A percentile compares a stretch with the other conserved stretches of the same genome.
Conservation (phyloP, 2,888 invertebrate species). For the Acrobasis consociella region DNA sequence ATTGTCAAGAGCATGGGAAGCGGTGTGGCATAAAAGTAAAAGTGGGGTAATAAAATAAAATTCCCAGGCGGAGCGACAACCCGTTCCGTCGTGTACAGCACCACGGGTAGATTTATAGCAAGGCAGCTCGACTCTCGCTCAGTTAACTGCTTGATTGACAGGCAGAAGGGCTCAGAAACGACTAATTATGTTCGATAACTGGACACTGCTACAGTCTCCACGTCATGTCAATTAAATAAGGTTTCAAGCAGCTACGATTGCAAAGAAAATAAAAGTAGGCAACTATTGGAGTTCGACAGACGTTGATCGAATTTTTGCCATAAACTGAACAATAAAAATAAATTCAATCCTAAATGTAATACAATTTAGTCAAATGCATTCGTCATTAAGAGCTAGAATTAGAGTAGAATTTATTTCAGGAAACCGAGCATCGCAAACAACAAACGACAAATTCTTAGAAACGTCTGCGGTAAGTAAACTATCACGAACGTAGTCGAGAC, state of each 20-base stretch:
- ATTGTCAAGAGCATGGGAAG: constrained; percentile 33
- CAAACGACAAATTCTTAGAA: constrained; percentile 57
- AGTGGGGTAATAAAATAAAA: constrained; percentile 70
- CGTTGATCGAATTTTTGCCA: too few species aligned
- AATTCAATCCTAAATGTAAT: too few species aligned
- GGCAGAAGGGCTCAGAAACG: constrained; percentile 29
- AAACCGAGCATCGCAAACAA: constrained; percentile 44
- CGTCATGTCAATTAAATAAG: constrained; percentile 7
- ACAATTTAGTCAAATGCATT: too few species aligned
- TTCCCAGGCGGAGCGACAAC: constrained; percentile 50
- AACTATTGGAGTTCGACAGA: too few species aligned
- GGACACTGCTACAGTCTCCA: background rate
- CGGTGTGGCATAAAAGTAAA: constrained; percentile 62
- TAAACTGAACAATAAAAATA: too few species aligned
- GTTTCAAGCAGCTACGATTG: background rate
- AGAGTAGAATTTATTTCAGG: constrained; percentile 27
- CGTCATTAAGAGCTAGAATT: background rate
- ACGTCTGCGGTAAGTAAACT: constrained; percentile 51
- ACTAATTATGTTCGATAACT: constrained; percentile 22
- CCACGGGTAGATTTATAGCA: constrained; percentile 57
- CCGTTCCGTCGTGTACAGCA: constrained; percentile 50
- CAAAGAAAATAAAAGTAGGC: background rate
- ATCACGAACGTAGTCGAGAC: constrained; percentile 52
- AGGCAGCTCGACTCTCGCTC: constrained; percentile 47
- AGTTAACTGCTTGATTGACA: constrained; percentile 34